Base-by-base conservation (phyloP, 2,888 invertebrate genomes). In the Napeogenes inachia region DNA sequence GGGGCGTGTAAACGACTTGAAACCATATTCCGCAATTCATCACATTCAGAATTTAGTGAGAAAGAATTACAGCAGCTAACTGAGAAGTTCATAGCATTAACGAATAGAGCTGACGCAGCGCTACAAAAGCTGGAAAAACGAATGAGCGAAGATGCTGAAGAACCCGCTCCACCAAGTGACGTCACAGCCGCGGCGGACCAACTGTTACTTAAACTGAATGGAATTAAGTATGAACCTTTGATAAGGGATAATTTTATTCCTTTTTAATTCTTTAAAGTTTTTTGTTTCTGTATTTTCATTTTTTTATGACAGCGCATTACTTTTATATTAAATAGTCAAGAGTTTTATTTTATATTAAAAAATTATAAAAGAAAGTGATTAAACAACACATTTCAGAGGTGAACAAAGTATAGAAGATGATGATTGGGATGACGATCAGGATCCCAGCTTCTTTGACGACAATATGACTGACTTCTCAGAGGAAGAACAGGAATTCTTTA, bases 31-130 rank as follows among this genome's bases (percentile, higher is more conserved):
- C 82, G 84, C 2, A 90, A 90, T 70, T 77, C 80, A 35, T 81
- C 89, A 4, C 83, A 84, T 60, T 73, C 80, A 2, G 75, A 79
- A 4, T 75, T 87, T 58, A 89, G 84, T 71, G 89, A 89, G 67
- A 79, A 77, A 45, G 90, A 91, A 69, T 69, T 89, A 35, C 83
- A 85, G 61, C 87, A 86, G 68, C 72, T 91, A 53, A 89, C 87
- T 1, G 89, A 90, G 67, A 91, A 91, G 71, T 86, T 91, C 69
- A 82, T 90, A 47, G 87, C 82, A 13, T 70, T 91, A 65, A 89
- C 90, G 2, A 83, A 91, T 67, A 77, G 88, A 66, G 88, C 91
- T 0, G 90, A 91, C 62, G 80, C 85, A 57, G 87, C 86, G n/a
- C 77, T 90, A 42, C 85, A 86, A 69, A 77, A 80, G 8, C 74